These are phyloP conservation scores for Pelvicachromis taeniatus DNA, from an alignment of 2,113 vertebrate genomes.

Conservation along the genomic window DNA sequence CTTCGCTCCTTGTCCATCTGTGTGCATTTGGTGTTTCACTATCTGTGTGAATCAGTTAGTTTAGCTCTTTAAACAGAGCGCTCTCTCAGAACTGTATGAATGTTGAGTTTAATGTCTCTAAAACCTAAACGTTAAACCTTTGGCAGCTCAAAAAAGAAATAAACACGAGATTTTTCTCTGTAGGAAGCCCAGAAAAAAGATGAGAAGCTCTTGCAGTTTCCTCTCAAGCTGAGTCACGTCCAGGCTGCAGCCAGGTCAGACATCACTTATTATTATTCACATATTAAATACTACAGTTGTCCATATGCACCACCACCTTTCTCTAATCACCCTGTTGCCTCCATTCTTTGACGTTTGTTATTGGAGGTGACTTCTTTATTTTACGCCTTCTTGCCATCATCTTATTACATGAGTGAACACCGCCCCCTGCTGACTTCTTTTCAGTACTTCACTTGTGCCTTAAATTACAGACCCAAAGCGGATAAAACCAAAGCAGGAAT, in stretches of 20 bases:
- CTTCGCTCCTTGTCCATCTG: not conserved
- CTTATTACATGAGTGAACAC: not conserved
- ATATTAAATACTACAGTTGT: not conserved
- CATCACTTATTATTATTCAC: too few relatives aligned
- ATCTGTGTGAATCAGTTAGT: not conserved
- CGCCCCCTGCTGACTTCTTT: not conserved
- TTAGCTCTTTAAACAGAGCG: not conserved
- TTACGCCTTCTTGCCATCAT: not conserved
- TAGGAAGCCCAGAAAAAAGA: constrained; percentile 62
- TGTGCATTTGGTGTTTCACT: not conserved
- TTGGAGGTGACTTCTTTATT: not conserved
- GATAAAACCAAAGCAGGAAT: not conserved
- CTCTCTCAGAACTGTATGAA: rapidly evolving
- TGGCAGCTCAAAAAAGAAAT: not conserved
- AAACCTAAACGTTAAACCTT: not conserved
- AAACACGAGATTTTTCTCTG: not conserved
- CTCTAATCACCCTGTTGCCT: not conserved
- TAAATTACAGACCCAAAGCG: not conserved
- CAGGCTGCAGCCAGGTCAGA: constrained; percentile 50
- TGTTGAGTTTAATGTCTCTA: not conserved
- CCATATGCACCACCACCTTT: not conserved
- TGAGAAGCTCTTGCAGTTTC: constrained; percentile 51
- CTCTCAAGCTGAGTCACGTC: constrained; percentile 45
- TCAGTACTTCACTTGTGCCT: not conserved
- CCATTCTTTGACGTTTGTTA: not conserved